These are phyloP conservation scores for Sesia bembeciformis DNA, from an alignment of 2,888 invertebrate species.

Conservation along the genomic window DNA sequence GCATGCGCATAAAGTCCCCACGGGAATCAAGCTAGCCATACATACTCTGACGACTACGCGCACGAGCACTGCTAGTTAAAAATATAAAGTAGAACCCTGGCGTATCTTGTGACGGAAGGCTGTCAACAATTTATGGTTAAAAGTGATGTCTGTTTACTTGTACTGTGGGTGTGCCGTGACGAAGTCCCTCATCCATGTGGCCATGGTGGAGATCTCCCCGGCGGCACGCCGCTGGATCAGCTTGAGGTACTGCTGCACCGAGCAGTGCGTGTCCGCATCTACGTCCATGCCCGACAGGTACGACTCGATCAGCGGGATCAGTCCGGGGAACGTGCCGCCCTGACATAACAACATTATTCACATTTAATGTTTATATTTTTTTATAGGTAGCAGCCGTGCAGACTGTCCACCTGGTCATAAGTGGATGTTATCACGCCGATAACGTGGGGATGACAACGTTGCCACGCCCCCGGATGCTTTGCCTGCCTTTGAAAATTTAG, in stretches of 20 bases:
- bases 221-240: slow-evolving; percentile 91
- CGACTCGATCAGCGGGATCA: slow-evolving; percentile 94
- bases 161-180: slow-evolving; percentile 91
- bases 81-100: no score
- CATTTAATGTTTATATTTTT: not conserved
- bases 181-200: slow-evolving; percentile 94
- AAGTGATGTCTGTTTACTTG: slow-evolving; percentile 74
- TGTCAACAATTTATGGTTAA: not conserved
- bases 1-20: no score
- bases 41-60: no score
- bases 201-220: slow-evolving; percentile 94
- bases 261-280: slow-evolving; percentile 98
- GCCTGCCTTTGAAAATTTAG: no score
- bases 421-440: no score
- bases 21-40: no score
- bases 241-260: slow-evolving; percentile 95
- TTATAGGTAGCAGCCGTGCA: not conserved
- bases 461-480: no score
- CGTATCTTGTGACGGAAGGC: not conserved
- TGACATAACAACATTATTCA: slow-evolving; percentile 29
- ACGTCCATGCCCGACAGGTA: slow-evolving; percentile 97
- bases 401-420: no score
- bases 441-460: no score
- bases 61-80: no score
- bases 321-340: slow-evolving; percentile 93